Evolutionary conservation across 2,888 invertebrate species (phyloP).

Genomic region (Labia minor): DNA sequence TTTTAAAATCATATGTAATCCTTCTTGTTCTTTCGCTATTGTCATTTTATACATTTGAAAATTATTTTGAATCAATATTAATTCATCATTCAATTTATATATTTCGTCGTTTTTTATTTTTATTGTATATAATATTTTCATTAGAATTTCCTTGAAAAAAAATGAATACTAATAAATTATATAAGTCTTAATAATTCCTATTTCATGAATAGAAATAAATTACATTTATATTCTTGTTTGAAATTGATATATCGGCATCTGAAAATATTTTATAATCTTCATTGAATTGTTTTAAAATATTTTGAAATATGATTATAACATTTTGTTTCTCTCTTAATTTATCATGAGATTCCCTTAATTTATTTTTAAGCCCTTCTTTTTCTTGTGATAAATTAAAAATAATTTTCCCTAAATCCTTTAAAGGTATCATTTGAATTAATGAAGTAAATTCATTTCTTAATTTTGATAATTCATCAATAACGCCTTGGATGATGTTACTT

Average conservation of each 20-base stretch:
- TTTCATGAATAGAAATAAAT: too few species aligned
- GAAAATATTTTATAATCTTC: neutral
- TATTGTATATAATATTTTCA: neutral
- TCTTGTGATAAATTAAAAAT: neutral
- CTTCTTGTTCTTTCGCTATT: neutral
- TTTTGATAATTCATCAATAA: neutral
- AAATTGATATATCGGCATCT: neutral
- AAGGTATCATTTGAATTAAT: neutral
- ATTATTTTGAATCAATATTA: neutral
- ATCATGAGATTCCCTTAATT: neutral
- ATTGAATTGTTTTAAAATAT: conserved; percentile 7
- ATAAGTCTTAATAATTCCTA: too few species aligned
- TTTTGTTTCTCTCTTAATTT: neutral
- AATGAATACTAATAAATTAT: too few species aligned
- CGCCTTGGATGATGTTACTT: neutral
- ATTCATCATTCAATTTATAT: neutral
- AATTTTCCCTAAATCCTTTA: conserved; percentile 1
- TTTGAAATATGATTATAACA: neutral
- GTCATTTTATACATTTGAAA: neutral
- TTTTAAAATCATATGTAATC: neutral
- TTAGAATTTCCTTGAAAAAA: conserved; percentile 1
- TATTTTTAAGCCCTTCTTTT: neutral
- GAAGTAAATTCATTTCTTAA: neutral
- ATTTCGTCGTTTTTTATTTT: neutral
- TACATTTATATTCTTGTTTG: too few species aligned